Evolutionary conservation across 2,797 vertebrate genomes (phyloP), one percentile per base, ranked within the genome.

Genomic region (Hypotaenidia okinawae): DNA sequence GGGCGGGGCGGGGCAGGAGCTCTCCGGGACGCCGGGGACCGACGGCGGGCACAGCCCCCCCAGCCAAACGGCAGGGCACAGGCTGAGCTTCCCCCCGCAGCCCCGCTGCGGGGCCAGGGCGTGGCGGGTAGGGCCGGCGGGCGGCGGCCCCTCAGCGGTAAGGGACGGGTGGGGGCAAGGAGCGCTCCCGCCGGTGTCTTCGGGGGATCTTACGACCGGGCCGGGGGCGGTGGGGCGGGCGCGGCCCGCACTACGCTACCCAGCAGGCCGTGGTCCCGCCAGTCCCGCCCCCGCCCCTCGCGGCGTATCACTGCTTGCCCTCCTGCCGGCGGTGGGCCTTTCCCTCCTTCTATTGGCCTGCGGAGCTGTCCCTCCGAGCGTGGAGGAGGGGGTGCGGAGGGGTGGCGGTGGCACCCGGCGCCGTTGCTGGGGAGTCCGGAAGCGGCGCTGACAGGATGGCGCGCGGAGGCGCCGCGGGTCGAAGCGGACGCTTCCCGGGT

Each of bases 381-480:
- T 63, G 89, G 81, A 83, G 95, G 83, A 11, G 87, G 51, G 69
- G 68, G 57, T 83, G 94, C 94, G 79, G 52, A n/a, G 52, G 62
- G 87, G 88, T 21, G 75, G 78, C 0, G 68, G 87, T 77, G 28
- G 89, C 51, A 55, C 95, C 93, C 93, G 95, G 96, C 14, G 70
- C 58, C 83, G 96, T 97, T 96, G 97, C 97, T 86, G 97, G 95
- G 96, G 97, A 96, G 97, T 95, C 96, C 91, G 90, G 93, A 92
- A 94, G 94, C 95, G 52, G 28, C 32, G 3, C 80, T 41, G 72
- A 35, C 23, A 17, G 89, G 85, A 28, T 83, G 59, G 91, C 39
- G 93, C 96, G 94, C 89, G 96, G 95, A 88, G 96, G 97, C 95
- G 97, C 95, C 97, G 95, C 70, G 90, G 90, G 89, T 85, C 57